Evolutionary conservation across 2,797 vertebrate genomes (phyloP).

Genomic region (Pristis pectinata): DNA sequence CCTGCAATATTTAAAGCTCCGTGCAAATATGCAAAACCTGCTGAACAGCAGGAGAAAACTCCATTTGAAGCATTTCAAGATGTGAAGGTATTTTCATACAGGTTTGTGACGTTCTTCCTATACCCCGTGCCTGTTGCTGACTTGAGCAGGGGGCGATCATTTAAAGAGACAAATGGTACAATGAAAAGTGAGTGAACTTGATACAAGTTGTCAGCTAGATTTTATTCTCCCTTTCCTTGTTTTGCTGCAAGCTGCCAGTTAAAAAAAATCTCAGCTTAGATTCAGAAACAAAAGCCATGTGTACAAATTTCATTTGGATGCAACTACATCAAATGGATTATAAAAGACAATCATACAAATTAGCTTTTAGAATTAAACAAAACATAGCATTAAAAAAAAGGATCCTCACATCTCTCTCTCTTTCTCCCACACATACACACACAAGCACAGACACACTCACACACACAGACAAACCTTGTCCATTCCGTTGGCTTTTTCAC

Average conservation of each 20-base stretch:
- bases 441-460: slow-evolving; percentile 50
- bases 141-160: slow-evolving; percentile 26
- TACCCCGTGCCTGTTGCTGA: slow-evolving; percentile 33
- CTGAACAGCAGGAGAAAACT: slow-evolving; percentile 28
- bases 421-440: slow-evolving; percentile 49
- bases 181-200: slow-evolving; percentile 37
- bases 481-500: slow-evolving; percentile 41
- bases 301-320: slow-evolving; percentile 64
- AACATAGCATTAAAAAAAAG: slow-evolving; percentile 53
- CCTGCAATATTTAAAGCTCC: slow-evolving; percentile 36
- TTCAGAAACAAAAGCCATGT: slow-evolving; percentile 50
- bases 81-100: slow-evolving; percentile 31
- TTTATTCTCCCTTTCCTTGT: background rate
- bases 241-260: slow-evolving; percentile 22
- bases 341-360: slow-evolving; percentile 70
- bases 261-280: background rate
- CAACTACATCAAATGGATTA: slow-evolving; percentile 67
- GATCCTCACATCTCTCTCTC: slow-evolving; percentile 43
- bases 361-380: slow-evolving; percentile 64
- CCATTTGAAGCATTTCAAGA: slow-evolving; percentile 6
- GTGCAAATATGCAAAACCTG: slow-evolving; percentile 33
- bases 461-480: slow-evolving; percentile 45
- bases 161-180: slow-evolving; percentile 35
- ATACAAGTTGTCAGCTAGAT: slow-evolving; percentile 35
- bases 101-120: slow-evolving; percentile 28